Evolutionary conservation across 2,113 vertebrate species (phyloP), one percentile per base, ranked within the genome.

Genomic region (Noctilio leporinus): DNA sequence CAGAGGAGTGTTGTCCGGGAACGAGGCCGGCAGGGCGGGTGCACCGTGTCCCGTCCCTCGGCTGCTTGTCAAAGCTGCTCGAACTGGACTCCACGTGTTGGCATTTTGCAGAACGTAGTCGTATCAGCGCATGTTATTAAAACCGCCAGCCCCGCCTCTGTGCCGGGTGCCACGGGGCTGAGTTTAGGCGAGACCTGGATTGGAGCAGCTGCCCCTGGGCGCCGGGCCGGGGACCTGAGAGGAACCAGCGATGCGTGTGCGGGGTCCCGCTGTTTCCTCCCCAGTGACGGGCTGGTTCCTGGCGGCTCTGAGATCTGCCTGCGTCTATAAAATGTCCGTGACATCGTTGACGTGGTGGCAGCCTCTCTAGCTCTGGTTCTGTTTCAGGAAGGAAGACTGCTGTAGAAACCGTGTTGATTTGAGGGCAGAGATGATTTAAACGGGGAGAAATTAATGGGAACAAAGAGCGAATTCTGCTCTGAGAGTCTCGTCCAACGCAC

Each of bases 171-270:
- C 59, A 5, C 4, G 28, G 35, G n/a, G 35, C 24, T 40, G 8
- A 3, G 35, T 26, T 17, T 35, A 10, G 47, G 19, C 10, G 43
- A 65, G 55, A 10, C 0, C 14, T 0, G 33, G 51, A 22, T 10
- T 35, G 11, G 10, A 35, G 14, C n/a, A 10, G 43, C 7, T 3
- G 0, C 47, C 1, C 0, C 0, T 2, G 30, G 51, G n/a, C 8
- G 3, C 0, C 33, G 38, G 17, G 0, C 1, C 0, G 7, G 33
- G 33, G 4, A 15, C 28, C 6, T 24, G 14, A 24, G 43, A 10
- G 0, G 5, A 17, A 7, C 2, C 5, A 8, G 0, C 1, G 16
- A 5, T 4, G 1, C 5, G 5, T 2, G 15, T 2, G 0, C 4
- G 0, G 1, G 40, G 20, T 24, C 19, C 7, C 1, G 19, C 26